These are phyloP conservation scores for Myripristis jacobus DNA, from an alignment of 2,797 vertebrate species.

Conservation along the genomic window DNA sequence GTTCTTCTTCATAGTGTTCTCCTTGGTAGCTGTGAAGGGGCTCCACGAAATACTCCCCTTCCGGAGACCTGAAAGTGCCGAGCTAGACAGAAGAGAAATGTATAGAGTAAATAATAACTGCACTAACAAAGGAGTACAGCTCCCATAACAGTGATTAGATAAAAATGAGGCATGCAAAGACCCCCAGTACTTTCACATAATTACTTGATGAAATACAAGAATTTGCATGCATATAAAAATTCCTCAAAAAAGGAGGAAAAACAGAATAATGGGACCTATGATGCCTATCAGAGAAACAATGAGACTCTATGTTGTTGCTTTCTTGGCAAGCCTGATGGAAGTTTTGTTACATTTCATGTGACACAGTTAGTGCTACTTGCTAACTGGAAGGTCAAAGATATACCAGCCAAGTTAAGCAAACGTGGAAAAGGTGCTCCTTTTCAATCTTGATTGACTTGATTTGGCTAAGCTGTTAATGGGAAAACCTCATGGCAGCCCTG, in stretches of 20 bases:
- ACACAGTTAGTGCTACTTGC: constrained; percentile 42
- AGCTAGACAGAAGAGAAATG: constrained; percentile 82
- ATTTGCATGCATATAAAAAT: constrained; percentile 65
- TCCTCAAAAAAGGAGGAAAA: constrained; percentile 31
- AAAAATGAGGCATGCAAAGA: constrained; percentile 48
- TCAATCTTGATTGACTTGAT: constrained; percentile 8
- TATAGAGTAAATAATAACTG: constrained; percentile 17
- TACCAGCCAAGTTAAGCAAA: constrained; percentile 52
- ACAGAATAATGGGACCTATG: constrained; percentile 38
- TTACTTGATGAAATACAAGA: constrained; percentile 44
- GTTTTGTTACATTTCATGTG: constrained; percentile 50
- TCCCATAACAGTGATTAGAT: constrained; percentile 38
- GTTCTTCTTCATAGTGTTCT: constrained; percentile 92
- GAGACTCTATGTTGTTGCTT: constrained; percentile 23
- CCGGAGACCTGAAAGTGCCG: constrained; percentile 96
- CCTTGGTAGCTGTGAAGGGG: constrained; percentile 90
- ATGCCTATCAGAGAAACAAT: constrained; percentile 71
- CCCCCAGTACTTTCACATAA: constrained; percentile 35
- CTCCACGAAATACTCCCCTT: constrained; percentile 97
- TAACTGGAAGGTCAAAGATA: constrained; percentile 53
- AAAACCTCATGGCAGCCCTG: constrained; percentile 4
- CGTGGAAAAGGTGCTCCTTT: constrained; percentile 7
- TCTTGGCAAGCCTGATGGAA: constrained; percentile 49
- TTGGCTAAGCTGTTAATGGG: constrained; percentile 22
- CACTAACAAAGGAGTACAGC: constrained; percentile 25